A percentile compares a stretch with the other conserved stretches of the same genome.
These are phyloP conservation scores for Hololepta plana DNA, from an alignment of 2,888 invertebrate species.

Conservation along the genomic window DNA sequence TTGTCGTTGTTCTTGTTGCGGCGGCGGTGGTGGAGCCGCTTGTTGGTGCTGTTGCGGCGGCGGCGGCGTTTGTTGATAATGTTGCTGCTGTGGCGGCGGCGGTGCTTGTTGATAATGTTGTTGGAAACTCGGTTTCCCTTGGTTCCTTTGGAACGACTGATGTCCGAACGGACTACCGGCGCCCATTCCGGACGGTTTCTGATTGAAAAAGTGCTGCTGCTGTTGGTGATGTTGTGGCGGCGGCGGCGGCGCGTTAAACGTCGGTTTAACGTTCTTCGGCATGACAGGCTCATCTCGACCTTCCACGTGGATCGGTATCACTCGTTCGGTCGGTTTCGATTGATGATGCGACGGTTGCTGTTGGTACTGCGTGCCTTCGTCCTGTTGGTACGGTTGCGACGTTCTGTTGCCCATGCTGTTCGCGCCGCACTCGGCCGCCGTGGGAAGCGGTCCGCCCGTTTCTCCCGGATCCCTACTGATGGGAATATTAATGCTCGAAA, in stretches of 20 bases:
- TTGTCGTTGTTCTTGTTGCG: slow-evolving; percentile 28
- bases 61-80: slow-evolving; percentile 11
- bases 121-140: no score
- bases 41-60: slow-evolving; percentile 20
- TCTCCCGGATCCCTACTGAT: slow-evolving; percentile 12
- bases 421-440: slow-evolving; percentile 6
- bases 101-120: slow-evolving; percentile 17
- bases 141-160: no score
- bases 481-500: slow-evolving; percentile 24
- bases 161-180: slow-evolving; percentile 29
- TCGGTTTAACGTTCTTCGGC: slow-evolving; percentile 31
- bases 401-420: slow-evolving; percentile 5
- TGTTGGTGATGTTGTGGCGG: slow-evolving; percentile 13
- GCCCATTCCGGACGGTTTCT: slow-evolving; percentile 7
- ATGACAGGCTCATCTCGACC: slow-evolving; percentile 65
- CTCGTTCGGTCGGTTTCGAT: slow-evolving; percentile 42
- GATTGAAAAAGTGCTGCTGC: slow-evolving; percentile 7
- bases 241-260: slow-evolving; percentile 11
- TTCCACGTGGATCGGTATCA: slow-evolving; percentile 79
- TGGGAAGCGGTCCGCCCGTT: slow-evolving; percentile 7
- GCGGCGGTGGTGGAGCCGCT: slow-evolving; percentile 20
- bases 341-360: slow-evolving; percentile 11
- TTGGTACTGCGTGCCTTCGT: slow-evolving; percentile 7
- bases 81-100: slow-evolving; percentile 17
- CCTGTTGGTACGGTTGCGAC: slow-evolving; percentile 8